Evolutionary conservation across 2,888 invertebrate species (phyloP).

Genomic region (Emmelina monodactyla): DNA sequence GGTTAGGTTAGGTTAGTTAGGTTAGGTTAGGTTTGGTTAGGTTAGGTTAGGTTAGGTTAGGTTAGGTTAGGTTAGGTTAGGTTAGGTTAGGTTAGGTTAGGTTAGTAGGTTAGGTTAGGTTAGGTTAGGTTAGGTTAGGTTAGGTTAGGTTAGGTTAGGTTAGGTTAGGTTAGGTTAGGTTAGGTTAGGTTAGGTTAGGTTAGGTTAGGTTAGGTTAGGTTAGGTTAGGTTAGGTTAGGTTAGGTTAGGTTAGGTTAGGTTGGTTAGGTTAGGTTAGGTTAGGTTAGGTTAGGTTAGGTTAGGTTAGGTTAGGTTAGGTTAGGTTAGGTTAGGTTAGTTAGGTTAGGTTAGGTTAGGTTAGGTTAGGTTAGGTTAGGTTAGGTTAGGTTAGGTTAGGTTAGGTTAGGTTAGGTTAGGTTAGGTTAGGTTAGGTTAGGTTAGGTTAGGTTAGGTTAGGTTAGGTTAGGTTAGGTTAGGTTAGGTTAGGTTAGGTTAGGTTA

Average conservation of each 20-base stretch:
- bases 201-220: conserved; percentile 1
- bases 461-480: conserved; percentile 1
- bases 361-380: conserved; percentile 1
- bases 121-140: conserved; percentile 1
- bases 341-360: conserved; percentile 3
- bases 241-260: conserved; percentile 1
- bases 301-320: conserved; percentile 1
- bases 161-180: conserved; percentile 1
- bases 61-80: conserved; percentile 1
- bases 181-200: conserved; percentile 1
- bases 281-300: conserved; percentile 1
- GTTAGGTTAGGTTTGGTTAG: neutral
- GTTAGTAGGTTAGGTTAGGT: neutral
- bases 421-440: conserved; percentile 1
- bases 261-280: conserved; percentile 1
- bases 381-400: conserved; percentile 1
- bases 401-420: conserved; percentile 1
- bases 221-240: conserved; percentile 1
- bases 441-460: conserved; percentile 1
- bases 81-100: conserved; percentile 1
- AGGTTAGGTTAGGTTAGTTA: conserved; percentile 6
- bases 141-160: conserved; percentile 1
- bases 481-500: conserved; percentile 1
- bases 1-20: neutral
- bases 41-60: conserved; percentile 1